Conservation (phyloP, 2,797 vertebrate species). For the Vultur gryphus region DNA sequence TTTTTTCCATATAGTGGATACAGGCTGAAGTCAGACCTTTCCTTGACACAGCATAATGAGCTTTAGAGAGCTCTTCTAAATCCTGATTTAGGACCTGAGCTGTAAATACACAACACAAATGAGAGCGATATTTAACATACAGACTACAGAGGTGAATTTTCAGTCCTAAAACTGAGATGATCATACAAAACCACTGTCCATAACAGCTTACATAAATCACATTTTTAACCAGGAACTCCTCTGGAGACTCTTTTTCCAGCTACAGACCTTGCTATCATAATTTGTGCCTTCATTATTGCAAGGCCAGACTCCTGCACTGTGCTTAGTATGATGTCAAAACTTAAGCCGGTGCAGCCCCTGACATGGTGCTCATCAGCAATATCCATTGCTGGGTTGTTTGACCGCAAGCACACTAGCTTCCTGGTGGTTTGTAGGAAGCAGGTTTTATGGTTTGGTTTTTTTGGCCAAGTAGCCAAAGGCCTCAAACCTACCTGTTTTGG, state of each 20-base stretch:
- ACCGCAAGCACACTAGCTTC: background rate
- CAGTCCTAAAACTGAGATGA: background rate
- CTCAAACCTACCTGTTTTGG: background rate
- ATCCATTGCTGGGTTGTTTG: background rate
- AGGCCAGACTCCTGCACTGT: background rate
- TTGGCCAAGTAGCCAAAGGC: background rate
- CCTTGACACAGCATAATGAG: background rate
- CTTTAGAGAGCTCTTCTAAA: background rate
- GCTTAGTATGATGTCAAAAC: background rate
- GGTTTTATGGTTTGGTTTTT: background rate
- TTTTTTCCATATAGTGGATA: background rate
- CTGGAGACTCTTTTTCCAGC: background rate
- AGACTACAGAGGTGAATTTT: background rate
- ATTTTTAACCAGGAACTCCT: background rate
- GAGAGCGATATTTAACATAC: background rate
- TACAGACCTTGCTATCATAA: background rate
- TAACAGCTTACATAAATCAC: background rate
- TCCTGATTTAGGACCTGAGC: background rate
- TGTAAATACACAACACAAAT: background rate
- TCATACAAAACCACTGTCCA: background rate
- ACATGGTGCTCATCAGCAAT: background rate
- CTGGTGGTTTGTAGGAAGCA: background rate
- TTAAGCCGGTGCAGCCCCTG: background rate
- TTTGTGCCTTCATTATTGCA: background rate
- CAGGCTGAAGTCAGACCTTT: background rate